Conservation (phyloP, 2,113 vertebrate genomes). For the Indri indri region DNA sequence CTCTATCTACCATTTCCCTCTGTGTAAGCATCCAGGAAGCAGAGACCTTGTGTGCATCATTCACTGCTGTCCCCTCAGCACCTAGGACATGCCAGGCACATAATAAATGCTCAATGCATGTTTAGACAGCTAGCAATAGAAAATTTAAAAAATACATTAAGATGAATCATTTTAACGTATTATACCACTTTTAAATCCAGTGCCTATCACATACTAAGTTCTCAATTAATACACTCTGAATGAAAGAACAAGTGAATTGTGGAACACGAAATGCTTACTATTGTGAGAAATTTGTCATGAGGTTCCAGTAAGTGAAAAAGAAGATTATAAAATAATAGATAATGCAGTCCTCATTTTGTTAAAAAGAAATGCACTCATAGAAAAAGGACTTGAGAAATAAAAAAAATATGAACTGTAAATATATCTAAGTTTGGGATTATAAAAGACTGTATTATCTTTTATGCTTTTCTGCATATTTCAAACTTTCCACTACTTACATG, state of each 20-base stretch:
- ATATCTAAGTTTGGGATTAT: not conserved
- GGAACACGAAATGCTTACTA: not conserved
- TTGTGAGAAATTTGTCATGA: not conserved
- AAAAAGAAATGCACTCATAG: not conserved
- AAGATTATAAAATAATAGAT: not conserved
- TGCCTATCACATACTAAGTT: not conserved
- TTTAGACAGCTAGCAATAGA: not conserved
- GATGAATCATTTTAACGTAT: not conserved
- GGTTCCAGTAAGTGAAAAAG: not conserved
- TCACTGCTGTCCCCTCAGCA: not conserved
- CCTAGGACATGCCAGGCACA: not conserved
- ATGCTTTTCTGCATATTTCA: not conserved
- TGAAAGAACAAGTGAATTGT: not conserved
- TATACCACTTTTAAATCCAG: not conserved
- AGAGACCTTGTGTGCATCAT: not conserved
- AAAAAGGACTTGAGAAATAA: not conserved
- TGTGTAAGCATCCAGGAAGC: not conserved
- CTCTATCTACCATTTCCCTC: not conserved
- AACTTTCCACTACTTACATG: not conserved
- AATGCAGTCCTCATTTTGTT: not conserved
- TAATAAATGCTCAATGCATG: not conserved
- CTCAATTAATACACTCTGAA: not conserved
- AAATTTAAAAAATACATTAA: not conserved
- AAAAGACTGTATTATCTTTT: not conserved
- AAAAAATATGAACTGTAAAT: not conserved